Conservation (phyloP, 2,113 vertebrate species). For the Rhipidura dahli region DNA sequence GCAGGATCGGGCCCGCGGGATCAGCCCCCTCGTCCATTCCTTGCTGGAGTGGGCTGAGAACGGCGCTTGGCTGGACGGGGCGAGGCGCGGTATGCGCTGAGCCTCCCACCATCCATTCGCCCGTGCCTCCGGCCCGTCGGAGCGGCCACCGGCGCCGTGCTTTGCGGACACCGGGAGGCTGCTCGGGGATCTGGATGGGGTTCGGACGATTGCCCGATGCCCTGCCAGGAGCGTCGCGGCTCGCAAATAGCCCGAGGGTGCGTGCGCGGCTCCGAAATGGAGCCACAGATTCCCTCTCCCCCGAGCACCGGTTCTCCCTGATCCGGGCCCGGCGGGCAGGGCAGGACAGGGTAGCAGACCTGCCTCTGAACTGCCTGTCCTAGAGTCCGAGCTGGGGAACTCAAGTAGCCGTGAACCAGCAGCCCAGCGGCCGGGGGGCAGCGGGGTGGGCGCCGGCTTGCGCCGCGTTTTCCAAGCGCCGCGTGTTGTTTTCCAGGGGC, state of each 20-base stretch:
- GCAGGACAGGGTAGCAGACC: background rate
- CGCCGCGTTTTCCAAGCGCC: background rate
- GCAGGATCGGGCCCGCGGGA: background rate
- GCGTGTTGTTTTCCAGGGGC: background rate
- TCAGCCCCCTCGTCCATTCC: background rate
- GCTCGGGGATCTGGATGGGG: background rate
- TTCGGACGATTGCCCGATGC: background rate
- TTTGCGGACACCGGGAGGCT: background rate
- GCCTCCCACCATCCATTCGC: rapidly evolving
- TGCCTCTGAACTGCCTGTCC: background rate
- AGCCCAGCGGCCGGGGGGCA: background rate
- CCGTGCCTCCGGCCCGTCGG: background rate
- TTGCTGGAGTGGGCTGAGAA: background rate
- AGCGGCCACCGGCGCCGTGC: background rate
- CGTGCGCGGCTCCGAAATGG: background rate
- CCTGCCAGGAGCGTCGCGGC: background rate
- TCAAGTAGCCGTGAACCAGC: too few species aligned
- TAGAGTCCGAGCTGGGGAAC: background rate
- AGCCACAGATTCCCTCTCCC: background rate
- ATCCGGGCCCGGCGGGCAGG: background rate
- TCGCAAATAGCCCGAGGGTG: background rate
- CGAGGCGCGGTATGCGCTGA: background rate
- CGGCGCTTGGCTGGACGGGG: background rate
- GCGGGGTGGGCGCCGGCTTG: background rate
- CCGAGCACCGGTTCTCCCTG: background rate